Conservation (phyloP, 2,797 vertebrate genomes). For the Pyrocephalus nanus region DNA sequence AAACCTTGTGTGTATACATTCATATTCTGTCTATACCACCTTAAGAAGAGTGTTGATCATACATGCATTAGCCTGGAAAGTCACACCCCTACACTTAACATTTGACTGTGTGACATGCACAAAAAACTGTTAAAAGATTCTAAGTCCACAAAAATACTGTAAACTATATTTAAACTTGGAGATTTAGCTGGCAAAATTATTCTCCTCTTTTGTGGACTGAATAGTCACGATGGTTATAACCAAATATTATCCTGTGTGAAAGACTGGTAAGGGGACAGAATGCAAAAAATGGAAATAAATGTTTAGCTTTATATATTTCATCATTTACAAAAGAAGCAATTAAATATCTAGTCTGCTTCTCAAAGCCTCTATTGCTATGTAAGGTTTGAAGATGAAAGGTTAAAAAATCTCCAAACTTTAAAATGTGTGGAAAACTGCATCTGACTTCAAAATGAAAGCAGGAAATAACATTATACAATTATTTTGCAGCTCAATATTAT, state of each 20-base stretch:
- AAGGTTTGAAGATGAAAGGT: neutral
- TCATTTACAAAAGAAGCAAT: neutral
- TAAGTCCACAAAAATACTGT: neutral
- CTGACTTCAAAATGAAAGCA: neutral
- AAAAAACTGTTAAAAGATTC: neutral
- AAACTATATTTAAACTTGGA: neutral
- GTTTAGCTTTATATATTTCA: neutral
- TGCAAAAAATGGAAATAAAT: neutral
- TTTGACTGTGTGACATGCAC: neutral
- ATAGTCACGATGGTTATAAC: neutral
- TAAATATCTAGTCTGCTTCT: neutral
- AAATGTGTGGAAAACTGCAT: neutral
- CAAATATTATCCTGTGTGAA: neutral
- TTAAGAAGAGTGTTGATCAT: neutral
- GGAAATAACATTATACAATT: neutral
- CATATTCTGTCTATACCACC: neutral
- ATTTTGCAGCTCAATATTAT: slow-evolving; percentile 81
- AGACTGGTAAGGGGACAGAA: neutral
- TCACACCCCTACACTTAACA: neutral
- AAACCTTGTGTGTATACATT: neutral
- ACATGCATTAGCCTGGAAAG: neutral
- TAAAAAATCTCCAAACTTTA: neutral
- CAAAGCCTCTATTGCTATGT: neutral
- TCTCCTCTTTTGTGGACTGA: neutral
- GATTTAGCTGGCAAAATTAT: neutral